Conservation (phyloP, 2,797 vertebrate genomes). For the Myotis vivesi region DNA sequence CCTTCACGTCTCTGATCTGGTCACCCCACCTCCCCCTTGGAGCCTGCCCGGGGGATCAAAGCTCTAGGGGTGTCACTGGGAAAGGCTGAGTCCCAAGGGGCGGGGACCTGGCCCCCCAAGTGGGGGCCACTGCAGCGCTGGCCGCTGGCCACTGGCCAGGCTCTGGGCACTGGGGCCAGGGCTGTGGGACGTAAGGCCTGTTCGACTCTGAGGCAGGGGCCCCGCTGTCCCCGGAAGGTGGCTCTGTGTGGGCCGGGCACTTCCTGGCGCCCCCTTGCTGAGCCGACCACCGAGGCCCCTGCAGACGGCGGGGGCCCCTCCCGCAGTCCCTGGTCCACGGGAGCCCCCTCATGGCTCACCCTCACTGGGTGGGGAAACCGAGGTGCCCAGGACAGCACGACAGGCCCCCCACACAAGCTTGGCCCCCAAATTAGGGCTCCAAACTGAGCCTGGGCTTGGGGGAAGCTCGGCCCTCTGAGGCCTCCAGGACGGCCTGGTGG, state of each 20-base stretch:
- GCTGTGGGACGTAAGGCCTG: not conserved
- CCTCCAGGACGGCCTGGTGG: not conserved
- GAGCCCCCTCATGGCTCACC: not conserved
- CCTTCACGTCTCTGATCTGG: not conserved
- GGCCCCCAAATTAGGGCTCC: not conserved
- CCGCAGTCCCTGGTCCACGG: not conserved
- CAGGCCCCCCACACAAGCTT: rapidly evolving
- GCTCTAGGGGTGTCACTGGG: not conserved
- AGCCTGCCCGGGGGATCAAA: not conserved
- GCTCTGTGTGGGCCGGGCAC: not conserved
- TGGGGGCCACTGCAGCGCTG: no score
- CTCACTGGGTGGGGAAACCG: not conserved
- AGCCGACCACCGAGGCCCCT: not conserved
- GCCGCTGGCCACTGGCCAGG: not conserved
- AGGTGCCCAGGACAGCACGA: not conserved
- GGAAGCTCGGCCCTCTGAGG: rapidly evolving
- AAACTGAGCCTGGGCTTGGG: not conserved
- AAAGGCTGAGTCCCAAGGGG: not conserved
- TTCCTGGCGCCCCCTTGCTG: not conserved
- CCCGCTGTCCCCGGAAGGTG: not conserved
- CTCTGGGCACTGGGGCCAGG: not conserved
- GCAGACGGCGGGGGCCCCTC: not conserved
- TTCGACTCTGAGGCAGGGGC: not conserved
- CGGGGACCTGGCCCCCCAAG: not conserved
- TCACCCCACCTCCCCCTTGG: not conserved